Percentiles rank a stretch among this genome's conserved stretches.
Conservation (phyloP, 30 jellyfish, hydroid and myxozoan genomes). For the Phacellophora camtschatica region DNA sequence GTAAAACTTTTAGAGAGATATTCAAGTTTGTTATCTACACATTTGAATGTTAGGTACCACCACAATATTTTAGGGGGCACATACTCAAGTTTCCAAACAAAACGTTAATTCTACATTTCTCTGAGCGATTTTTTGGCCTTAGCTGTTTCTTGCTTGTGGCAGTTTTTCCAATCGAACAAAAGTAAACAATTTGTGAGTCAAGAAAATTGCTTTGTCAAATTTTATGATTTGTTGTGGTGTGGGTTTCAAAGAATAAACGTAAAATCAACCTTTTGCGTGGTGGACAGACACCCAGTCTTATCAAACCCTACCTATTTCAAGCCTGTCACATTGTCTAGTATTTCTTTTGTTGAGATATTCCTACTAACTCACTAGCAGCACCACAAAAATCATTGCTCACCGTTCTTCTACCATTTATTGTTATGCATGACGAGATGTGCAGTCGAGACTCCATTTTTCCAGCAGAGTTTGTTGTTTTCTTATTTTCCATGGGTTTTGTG, state of each 20-base stretch:
- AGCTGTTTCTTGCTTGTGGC: not conserved
- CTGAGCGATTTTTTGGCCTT: not conserved
- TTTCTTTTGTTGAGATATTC: no score
- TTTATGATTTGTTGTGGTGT: not conserved
- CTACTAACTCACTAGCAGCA: no score
- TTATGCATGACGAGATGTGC: no score
- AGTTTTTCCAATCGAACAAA: not conserved
- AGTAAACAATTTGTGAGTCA: not conserved
- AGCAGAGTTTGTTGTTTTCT: no score
- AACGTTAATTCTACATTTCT: not conserved
- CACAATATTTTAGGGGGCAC: not conserved
- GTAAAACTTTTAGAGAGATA: not conserved
- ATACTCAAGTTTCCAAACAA: not conserved
- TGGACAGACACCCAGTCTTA: no score
- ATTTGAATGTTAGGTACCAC: not conserved
- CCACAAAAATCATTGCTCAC: no score
- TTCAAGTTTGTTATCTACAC: not conserved
- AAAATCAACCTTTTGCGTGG: no score
- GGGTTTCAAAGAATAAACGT: not conserved
- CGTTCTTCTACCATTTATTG: no score
- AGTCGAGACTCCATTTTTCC: no score
- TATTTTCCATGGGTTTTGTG: not conserved
- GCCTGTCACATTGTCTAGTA: no score
- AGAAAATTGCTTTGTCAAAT: not conserved
- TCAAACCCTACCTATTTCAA: no score